A percentile compares a stretch with the other conserved stretches of the same genome.
Evolutionary conservation across 2,888 invertebrate species (phyloP).

Genomic region (Argyra leucocephala): DNA sequence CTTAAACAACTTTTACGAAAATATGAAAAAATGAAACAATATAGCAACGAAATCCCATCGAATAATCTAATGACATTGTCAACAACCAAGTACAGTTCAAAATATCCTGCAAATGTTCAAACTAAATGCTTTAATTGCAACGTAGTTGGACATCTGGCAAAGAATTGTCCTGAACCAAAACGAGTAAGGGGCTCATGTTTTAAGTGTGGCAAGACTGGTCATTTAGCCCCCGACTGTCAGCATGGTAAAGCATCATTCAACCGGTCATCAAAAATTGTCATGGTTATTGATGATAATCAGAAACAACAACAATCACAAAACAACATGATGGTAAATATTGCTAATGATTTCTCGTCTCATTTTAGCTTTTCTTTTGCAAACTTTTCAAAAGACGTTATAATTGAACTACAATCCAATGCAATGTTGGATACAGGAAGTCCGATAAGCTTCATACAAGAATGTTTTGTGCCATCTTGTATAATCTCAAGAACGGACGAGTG

Average conservation of each 20-base stretch:
- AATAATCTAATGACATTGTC: not conserved
- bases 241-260: constrained; percentile 8
- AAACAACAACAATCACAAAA: not conserved
- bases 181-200: constrained; percentile 15
- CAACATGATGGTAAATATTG: not conserved
- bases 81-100: no score
- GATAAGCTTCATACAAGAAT: constrained; percentile 16
- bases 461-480: constrained; percentile 16
- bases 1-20: constrained; percentile 15
- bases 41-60: not conserved
- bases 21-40: constrained; percentile 12
- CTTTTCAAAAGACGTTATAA: constrained; percentile 7
- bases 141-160: constrained; percentile 9
- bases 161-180: constrained; percentile 8
- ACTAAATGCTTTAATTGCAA: constrained; percentile 19
- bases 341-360: constrained; percentile 8
- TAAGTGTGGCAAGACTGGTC: constrained; percentile 17
- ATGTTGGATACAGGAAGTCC: constrained; percentile 21
- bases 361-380: constrained; percentile 18
- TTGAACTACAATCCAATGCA: constrained; percentile 10
- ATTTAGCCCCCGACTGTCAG: constrained; percentile 15
- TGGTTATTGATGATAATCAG: no score
- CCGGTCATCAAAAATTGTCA: no score
- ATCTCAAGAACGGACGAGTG: constrained; percentile 8
- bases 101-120: no score